A percentile compares a stretch with the other conserved stretches of the same genome.
These are phyloP conservation scores for Pyrocephalus nanus DNA, from an alignment of 2,797 vertebrate species.

Conservation along the genomic window DNA sequence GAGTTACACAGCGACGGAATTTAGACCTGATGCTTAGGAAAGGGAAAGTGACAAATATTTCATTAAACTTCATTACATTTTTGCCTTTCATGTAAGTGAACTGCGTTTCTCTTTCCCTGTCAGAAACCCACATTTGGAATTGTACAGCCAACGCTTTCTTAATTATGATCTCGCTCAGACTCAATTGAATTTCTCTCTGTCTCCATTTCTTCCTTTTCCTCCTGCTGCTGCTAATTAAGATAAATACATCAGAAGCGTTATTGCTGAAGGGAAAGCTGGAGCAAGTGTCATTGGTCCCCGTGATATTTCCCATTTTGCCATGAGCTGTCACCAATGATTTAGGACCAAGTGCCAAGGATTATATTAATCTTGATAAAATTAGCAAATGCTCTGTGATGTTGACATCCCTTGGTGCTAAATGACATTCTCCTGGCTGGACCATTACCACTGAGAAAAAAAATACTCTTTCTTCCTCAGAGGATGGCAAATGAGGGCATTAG, in stretches of 20 bases:
- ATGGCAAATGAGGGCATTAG: neutral
- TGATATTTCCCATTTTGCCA: slow-evolving; percentile 54
- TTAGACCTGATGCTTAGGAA: neutral
- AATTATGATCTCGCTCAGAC: slow-evolving; percentile 56
- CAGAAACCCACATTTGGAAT: slow-evolving; percentile 28
- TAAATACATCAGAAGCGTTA: slow-evolving; percentile 61
- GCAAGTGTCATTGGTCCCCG: slow-evolving; percentile 46
- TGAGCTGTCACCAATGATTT: slow-evolving; percentile 64
- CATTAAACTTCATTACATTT: neutral
- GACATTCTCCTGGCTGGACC: neutral
- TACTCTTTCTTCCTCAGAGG: neutral
- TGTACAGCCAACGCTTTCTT: neutral
- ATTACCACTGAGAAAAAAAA: neutral
- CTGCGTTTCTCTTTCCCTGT: neutral
- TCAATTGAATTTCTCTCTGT: slow-evolving; percentile 43
- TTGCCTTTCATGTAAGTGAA: slow-evolving; percentile 1
- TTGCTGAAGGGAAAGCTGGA: slow-evolving; percentile 50
- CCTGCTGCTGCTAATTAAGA: slow-evolving; percentile 67
- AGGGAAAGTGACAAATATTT: neutral
- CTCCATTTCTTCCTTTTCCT: slow-evolving; percentile 43
- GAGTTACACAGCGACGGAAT: neutral
- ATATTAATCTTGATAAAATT: slow-evolving; percentile 60
- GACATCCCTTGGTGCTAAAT: slow-evolving; percentile 29
- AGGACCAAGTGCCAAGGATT: slow-evolving; percentile 45
- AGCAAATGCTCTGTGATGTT: slow-evolving; percentile 38